Conservation (phyloP, 1,140 invertebrate genomes). For the Littorina saxatilis region DNA sequence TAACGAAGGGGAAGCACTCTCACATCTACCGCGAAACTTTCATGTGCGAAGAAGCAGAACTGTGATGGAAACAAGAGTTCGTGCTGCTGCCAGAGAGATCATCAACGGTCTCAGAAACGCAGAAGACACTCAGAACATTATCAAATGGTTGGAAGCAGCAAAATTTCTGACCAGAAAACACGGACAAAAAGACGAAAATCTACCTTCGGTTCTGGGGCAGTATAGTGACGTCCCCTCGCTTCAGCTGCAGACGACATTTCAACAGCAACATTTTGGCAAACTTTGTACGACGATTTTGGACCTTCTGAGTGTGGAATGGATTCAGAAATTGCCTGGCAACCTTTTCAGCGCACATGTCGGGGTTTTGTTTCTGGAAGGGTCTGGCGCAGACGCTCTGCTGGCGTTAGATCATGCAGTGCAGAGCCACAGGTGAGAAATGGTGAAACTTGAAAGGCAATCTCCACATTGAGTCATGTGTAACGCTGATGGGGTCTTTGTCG, state of each 20-base stretch:
- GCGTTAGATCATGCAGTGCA: constrained; percentile 3
- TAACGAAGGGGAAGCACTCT: neutral
- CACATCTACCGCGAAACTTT: neutral
- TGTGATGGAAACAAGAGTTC: constrained; percentile 23
- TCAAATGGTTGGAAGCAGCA: constrained; percentile 13
- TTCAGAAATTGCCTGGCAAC: constrained; percentile 14
- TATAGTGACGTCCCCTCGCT: neutral
- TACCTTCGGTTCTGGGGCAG: neutral
- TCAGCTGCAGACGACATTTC: neutral
- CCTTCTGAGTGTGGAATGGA: constrained; percentile 20
- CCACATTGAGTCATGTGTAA: neutral
- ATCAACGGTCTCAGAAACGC: constrained; percentile 11
- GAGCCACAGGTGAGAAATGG: constrained; percentile 14
- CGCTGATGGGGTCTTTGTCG: too few species aligned
- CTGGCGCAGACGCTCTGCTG: constrained; percentile 16
- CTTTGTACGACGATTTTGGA: constrained; percentile 27
- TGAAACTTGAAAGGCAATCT: neutral
- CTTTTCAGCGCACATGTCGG: constrained; percentile 5
- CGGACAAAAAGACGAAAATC: neutral
- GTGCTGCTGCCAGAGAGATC: constrained; percentile 14
- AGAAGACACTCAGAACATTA: neutral
- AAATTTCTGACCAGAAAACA: neutral
- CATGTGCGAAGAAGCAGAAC: neutral
- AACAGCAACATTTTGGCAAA: neutral
- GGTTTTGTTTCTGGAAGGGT: constrained; percentile 15